phyloP scores from a whole-genome alignment of 2,113 vertebrate genomes.

The Pomatostomus ruficeps region DNA sequence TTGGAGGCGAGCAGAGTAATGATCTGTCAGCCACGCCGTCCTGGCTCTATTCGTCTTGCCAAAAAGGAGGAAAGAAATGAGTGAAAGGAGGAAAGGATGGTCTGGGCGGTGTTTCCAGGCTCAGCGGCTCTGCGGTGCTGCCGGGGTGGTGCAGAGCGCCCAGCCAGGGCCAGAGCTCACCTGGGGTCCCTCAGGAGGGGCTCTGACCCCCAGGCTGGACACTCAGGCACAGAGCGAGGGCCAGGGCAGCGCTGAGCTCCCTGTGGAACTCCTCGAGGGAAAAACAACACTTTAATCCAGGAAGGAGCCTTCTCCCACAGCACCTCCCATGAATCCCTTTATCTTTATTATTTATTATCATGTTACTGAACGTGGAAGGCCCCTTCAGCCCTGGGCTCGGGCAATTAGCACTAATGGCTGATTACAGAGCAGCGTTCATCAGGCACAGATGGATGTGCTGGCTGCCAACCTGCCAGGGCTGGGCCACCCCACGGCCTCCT shows the following conservation, averaged over 20 bases:
- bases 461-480: neutral
- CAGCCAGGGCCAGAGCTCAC: neutral
- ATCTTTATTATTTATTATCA: neutral
- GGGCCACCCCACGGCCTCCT: neutral
- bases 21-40: neutral
- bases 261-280: neutral
- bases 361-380: neutral
- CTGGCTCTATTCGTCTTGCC: neutral
- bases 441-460: neutral
- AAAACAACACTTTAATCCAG: neutral
- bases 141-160: neutral
- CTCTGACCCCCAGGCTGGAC: neutral
- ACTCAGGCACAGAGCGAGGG: neutral
- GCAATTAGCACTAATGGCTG: neutral
- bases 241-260: neutral
- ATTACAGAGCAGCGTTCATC: neutral
- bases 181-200: neutral
- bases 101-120: neutral
- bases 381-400: neutral
- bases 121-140: neutral
- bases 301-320: neutral
- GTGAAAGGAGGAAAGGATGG: neutral
- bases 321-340: neutral
- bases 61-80: neutral
- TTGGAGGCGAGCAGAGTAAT: neutral